Evolutionary conservation across 2,113 vertebrate species (phyloP), one percentile per base, ranked within the genome.

Genomic region (Mohoua ochrocephala): DNA sequence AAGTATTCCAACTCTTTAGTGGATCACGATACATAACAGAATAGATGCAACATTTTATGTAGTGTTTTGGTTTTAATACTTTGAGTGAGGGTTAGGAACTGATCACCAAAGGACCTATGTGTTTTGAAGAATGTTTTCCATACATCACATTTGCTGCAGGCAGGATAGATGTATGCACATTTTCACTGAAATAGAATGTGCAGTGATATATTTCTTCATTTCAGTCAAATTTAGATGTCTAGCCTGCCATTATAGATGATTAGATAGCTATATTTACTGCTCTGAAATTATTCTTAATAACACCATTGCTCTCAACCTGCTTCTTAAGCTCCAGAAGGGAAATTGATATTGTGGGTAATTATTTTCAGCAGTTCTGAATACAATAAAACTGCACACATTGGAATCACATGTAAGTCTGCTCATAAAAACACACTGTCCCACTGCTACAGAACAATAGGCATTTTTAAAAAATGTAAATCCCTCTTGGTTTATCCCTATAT

Each of bases 231-330:
- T 41, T 41, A 88, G 71, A 42, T 77, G 59, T 70, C 82, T 90
- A 93, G 50, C 54, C 70, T 94, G 84, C 33, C 63, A 47, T 89
- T 85, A 87, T 2, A 76, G 39, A 80, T 77, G 2, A 93, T 93
- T 77, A 95, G 68, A 80, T 84, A 42, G 26, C 60, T 88, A 33
- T 80, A 83, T 85, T 93, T 94, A 92, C 90, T 91, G 42, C 24
- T 80, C 71, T 88, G 71, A 91, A 93, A 83, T 79, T 57, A 88
- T 87, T 88, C 90, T 71, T 93, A 95, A 92, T 90, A 95, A 70
- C 63, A 67, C 35, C 15, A n/a, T 67, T 77, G 50, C 47, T 86
- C 77, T 93, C 75, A 90, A 85, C 28, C 23, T 85, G 33, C 33
- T 93, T 65, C 91, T 91, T 91, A 76, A 61, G 28, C 33, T 77